Evolutionary conservation across 2,113 vertebrate species (phyloP).

Genomic region (Heterocephalus glaber): DNA sequence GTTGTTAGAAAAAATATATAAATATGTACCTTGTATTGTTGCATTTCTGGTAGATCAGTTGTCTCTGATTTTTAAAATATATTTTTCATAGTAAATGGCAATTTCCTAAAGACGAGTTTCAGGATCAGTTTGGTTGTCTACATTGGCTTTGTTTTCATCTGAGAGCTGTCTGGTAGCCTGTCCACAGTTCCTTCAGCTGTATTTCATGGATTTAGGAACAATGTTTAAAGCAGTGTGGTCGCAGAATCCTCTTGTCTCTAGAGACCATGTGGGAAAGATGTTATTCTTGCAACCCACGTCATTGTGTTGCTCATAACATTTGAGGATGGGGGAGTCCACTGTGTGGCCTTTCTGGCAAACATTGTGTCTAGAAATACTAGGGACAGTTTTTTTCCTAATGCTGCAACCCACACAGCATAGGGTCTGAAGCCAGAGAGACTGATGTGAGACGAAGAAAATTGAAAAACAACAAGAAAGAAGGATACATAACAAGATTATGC

Average conservation of each 20-base stretch:
- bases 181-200: background rate
- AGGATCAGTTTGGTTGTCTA: background rate
- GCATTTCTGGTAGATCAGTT: background rate
- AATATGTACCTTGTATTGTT: background rate
- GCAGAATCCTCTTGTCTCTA: background rate
- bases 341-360: background rate
- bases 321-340: accelerated
- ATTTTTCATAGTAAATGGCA: background rate
- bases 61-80: background rate
- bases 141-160: too few species aligned
- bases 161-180: background rate
- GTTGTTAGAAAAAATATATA: background rate
- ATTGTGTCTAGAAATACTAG: accelerated
- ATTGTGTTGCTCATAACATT: background rate
- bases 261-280: background rate
- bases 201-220: background rate
- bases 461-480: too few species aligned
- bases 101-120: background rate
- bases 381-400: background rate
- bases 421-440: too few species aligned
- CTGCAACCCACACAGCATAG: too few species aligned
- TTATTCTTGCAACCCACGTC: background rate
- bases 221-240: background rate
- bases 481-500: too few species aligned
- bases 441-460: too few species aligned